Evolutionary conservation across 1,140 invertebrate species (phyloP), one percentile per base, ranked within the genome.

Genomic region (Nomia melanderi): DNA sequence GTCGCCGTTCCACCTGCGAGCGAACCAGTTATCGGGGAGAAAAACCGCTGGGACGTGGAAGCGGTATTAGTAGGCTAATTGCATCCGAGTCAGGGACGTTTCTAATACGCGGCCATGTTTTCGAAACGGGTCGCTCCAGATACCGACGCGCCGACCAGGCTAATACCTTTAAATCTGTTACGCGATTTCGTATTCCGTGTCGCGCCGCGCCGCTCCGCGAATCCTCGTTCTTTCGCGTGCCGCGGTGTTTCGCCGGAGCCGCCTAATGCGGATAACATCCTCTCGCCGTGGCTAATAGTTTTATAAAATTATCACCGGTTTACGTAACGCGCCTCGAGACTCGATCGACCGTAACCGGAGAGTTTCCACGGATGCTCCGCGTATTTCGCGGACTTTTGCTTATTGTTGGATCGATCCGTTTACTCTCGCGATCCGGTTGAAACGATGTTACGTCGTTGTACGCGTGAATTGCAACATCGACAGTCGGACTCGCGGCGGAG

Each of bases 91-190:
- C 76, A 78, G 76, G 69, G 76, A 78, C 76, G 60, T 64, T 23
- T 73, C 69, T 78, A 78, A 78, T 78, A 57, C 59, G 5, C 47
- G n/a, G 76, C 60, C 33, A 56, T 39, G 59, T 44, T 73, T 78
- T 47, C 59, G 44, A 78, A n/a, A 73, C 70, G 57, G 69, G 60
- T 63, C 63, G 60, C 39, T 78, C 69, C 59, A 57, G 47, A 73
- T 54, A 78, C 69, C 25, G 14, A 44, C 3, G 41, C 41, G 14
- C 12, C 41, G 41, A 5, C 12, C 25, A 66, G 75, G 75, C 56
- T 83, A 82, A 84, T 63, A 73, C 57, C 63, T 81, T 44, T 87
- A 85, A 87, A 78, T 85, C 72, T 77, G 81, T 87, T 87, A 78
- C 47, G 29, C 65, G 53, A 85, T 85, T 85, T 77, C 71, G 54